Conservation (phyloP, 2,113 vertebrate genomes). For the Propithecus coquereli region DNA sequence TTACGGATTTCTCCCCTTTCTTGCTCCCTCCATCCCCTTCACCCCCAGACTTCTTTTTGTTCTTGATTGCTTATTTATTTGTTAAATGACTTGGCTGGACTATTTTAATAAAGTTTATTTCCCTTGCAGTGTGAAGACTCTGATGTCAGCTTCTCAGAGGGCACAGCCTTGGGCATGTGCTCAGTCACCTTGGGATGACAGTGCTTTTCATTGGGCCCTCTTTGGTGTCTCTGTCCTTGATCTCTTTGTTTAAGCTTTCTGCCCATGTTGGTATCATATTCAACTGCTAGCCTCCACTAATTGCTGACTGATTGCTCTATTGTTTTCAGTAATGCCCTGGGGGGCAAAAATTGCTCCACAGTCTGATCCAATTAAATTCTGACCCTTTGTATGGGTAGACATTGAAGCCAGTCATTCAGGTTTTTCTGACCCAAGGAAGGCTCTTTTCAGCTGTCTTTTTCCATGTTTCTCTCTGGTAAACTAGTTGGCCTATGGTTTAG, state of each 20-base stretch:
- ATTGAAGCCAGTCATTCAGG: background rate
- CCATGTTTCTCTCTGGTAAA: background rate
- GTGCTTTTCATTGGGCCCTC: background rate
- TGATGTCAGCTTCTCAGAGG: background rate
- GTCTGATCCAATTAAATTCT: background rate
- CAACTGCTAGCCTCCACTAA: background rate
- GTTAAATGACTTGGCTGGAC: background rate
- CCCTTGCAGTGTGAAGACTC: background rate
- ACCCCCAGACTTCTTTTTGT: background rate
- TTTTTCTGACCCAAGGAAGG: background rate
- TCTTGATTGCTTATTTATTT: background rate
- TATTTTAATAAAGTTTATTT: background rate
- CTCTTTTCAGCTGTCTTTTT: background rate
- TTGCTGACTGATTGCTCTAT: background rate
- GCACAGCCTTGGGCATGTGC: background rate
- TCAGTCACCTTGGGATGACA: background rate
- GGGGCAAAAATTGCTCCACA: background rate
- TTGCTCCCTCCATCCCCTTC: too few relatives aligned
- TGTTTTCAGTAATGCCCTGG: background rate
- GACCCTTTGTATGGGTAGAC: background rate
- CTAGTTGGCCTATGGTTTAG: background rate
- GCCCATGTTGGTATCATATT: background rate
- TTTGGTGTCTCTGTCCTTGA: background rate
- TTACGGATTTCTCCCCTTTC: background rate
- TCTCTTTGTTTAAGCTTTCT: background rate